These are phyloP conservation scores for Rallus limicola DNA, from an alignment of 2,113 vertebrate species.

Conservation along the genomic window DNA sequence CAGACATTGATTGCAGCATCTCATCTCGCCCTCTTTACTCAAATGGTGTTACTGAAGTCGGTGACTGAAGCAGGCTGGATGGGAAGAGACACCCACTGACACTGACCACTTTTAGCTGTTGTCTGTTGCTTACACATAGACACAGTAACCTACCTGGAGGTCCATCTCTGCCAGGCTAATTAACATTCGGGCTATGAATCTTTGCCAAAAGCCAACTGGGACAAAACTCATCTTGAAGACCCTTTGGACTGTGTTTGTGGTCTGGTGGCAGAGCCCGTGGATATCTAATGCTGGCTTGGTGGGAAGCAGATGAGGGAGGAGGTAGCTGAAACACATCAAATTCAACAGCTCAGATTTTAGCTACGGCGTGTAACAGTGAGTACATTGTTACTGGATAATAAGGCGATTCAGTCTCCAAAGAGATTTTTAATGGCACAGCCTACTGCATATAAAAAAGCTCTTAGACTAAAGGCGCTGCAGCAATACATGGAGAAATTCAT, in stretches of 20 bases:
- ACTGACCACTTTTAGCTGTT: not conserved
- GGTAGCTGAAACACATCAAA: slow-evolving; percentile 82
- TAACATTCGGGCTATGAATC: slow-evolving; percentile 96
- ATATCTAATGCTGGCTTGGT: slow-evolving; percentile 93
- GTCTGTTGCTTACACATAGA: not conserved
- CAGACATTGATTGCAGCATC: not conserved
- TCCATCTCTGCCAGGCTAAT: slow-evolving; percentile 97
- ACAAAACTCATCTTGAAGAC: slow-evolving; percentile 99
- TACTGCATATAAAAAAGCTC: slow-evolving; percentile 57
- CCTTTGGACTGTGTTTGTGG: slow-evolving; percentile 88
- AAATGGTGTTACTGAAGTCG: not conserved
- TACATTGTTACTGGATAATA: slow-evolving; percentile 36
- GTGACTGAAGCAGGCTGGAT: not conserved
- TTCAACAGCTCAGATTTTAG: not conserved
- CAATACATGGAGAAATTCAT: slow-evolving; percentile 49
- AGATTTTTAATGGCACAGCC: slow-evolving; percentile 53
- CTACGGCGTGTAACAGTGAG: not conserved
- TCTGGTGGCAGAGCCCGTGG: slow-evolving; percentile 82
- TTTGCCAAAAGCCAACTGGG: slow-evolving; percentile 95
- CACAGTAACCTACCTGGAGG: slow-evolving; percentile 83
- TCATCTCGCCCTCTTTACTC: not conserved
- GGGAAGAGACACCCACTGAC: not conserved
- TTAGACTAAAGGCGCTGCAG: slow-evolving; percentile 16
- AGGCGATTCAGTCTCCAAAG: slow-evolving; percentile 25
- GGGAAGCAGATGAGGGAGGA: slow-evolving; percentile 94